Conservation (phyloP, 2,888 invertebrate species). For the Hybos culiciformis region DNA sequence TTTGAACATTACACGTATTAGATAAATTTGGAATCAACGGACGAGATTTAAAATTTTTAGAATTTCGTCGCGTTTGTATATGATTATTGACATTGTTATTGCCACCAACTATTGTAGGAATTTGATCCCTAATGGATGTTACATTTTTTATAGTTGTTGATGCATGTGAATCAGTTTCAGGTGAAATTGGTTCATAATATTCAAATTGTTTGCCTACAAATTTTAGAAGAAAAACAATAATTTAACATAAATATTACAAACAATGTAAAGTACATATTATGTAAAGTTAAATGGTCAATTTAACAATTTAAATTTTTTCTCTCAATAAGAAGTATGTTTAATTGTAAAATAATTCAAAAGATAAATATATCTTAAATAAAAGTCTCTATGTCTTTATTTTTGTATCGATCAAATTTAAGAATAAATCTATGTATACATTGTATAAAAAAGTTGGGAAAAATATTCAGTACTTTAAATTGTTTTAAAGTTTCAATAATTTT, state of each 20-base stretch:
- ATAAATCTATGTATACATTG: too few species aligned
- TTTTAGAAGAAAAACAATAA: background rate
- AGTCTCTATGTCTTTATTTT: too few species aligned
- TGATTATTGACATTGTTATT: slow-evolving; percentile 19
- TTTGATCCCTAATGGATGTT: background rate
- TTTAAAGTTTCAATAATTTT: too few species aligned
- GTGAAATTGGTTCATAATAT: slow-evolving; percentile 31
- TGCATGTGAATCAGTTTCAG: slow-evolving; percentile 21
- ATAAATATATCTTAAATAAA: too few species aligned
- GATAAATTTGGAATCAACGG: background rate
- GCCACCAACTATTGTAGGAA: slow-evolving; percentile 7
- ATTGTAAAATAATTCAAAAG: too few species aligned
- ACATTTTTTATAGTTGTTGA: background rate
- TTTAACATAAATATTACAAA: background rate
- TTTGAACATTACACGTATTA: background rate
- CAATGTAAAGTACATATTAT: too few species aligned
- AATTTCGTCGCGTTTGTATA: slow-evolving; percentile 11
- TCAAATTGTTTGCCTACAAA: slow-evolving; percentile 27
- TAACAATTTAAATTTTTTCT: too few species aligned
- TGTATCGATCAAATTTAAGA: too few species aligned
- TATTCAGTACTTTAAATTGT: too few species aligned
- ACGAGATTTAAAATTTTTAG: slow-evolving; percentile 6
- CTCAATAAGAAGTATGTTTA: too few species aligned
- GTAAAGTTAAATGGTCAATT: too few species aligned
- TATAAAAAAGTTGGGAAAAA: too few species aligned